Conservation (phyloP, 2,797 vertebrate genomes). For the Prionace glauca region DNA sequence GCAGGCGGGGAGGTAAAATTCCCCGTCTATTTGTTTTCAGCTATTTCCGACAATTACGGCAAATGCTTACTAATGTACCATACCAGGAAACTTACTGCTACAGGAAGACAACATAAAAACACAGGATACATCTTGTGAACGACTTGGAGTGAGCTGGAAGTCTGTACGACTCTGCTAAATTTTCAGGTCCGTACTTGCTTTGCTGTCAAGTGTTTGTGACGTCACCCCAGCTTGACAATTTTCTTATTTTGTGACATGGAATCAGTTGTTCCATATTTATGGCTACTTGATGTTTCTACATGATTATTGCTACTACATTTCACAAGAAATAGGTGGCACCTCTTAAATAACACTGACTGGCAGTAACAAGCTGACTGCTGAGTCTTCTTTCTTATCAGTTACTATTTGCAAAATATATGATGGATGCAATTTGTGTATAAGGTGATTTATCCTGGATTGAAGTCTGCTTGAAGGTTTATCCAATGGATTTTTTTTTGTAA, state of each 20-base stretch:
- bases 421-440: conserved; percentile 4
- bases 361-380: background rate
- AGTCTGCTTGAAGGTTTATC: conserved; percentile 28
- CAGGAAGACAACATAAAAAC: background rate
- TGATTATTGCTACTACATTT: conserved; percentile 5
- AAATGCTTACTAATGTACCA: background rate
- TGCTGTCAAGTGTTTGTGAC: background rate
- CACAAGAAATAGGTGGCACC: background rate
- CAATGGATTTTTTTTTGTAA: conserved; percentile 23
- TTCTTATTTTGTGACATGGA: background rate
- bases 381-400: background rate
- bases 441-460: background rate
- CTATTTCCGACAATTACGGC: background rate
- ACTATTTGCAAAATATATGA: conserved; percentile 1
- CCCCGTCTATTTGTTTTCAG: background rate
- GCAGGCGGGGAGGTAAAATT: too few species aligned
- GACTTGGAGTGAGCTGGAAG: background rate
- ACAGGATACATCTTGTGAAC: background rate
- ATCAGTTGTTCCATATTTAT: background rate
- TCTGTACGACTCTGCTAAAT: background rate
- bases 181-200: background rate
- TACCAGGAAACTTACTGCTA: background rate
- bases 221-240: background rate
- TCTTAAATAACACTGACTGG: background rate
- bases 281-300: background rate